phyloP scores from a whole-genome alignment of 2,888 invertebrate genomes.

The Eudemis profundana region DNA sequence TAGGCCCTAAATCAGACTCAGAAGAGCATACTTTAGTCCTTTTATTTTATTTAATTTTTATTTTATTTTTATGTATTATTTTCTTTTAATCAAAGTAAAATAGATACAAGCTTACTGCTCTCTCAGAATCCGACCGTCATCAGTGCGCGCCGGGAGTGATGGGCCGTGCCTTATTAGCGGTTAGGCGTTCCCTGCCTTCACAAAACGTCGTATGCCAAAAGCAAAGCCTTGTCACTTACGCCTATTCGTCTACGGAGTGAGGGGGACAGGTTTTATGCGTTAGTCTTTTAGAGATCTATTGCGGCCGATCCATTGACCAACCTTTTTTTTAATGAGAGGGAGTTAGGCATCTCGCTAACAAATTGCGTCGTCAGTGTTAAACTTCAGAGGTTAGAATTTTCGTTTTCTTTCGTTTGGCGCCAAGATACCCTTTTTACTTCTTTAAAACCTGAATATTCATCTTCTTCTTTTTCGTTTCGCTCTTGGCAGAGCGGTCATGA shows the following conservation, averaged over 20 bases:
- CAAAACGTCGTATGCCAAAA: not conserved
- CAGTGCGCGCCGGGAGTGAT: slow-evolving; percentile 35
- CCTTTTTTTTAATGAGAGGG: slow-evolving; percentile 8
- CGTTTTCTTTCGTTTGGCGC: too few species aligned
- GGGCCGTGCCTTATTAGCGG: slow-evolving; percentile 43
- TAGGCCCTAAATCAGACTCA: too few species aligned
- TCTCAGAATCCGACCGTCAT: slow-evolving; percentile 33
- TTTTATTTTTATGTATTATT: too few species aligned
- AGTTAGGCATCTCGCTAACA: not conserved
- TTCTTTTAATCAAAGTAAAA: not conserved
- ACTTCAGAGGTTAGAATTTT: too few species aligned
- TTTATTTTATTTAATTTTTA: too few species aligned
- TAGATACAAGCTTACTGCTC: not conserved
- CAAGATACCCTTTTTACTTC: too few species aligned
- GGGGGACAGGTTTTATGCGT: slow-evolving; percentile 36
- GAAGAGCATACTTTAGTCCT: too few species aligned
- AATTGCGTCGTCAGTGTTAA: too few species aligned
- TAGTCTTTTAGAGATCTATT: slow-evolving; percentile 16
- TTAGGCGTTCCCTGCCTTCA: not conserved
- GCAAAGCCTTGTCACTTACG: not conserved
- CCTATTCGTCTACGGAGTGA: not conserved
- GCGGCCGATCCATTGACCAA: slow-evolving; percentile 15
- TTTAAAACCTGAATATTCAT: too few species aligned
- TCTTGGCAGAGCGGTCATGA: too few species aligned
- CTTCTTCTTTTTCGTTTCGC: too few species aligned